Evolutionary conservation across 2,888 invertebrate species (phyloP).

Genomic region (Melinaea marsaeus): DNA sequence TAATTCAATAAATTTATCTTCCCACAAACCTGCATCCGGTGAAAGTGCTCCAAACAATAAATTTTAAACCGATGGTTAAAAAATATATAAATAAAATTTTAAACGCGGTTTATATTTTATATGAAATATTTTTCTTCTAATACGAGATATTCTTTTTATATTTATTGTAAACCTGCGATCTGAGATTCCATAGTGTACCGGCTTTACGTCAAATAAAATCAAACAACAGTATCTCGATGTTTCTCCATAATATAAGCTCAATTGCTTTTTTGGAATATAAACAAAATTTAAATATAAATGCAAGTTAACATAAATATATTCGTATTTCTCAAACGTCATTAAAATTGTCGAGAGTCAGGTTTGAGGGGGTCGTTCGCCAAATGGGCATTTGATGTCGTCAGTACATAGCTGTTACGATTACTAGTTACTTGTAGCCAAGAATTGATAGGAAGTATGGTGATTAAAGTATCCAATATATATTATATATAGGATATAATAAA

Average conservation of each 20-base stretch:
- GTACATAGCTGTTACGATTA: constrained; percentile 17
- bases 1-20: constrained; percentile 1
- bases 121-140: too few relatives aligned
- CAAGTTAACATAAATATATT: neutral
- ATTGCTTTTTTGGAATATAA: too few relatives aligned
- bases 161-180: too few relatives aligned
- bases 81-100: neutral
- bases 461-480: too few relatives aligned
- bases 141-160: too few relatives aligned
- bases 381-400: constrained; percentile 29
- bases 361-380: constrained; percentile 20
- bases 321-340: constrained; percentile 8
- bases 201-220: too few relatives aligned
- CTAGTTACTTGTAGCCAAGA: constrained; percentile 15
- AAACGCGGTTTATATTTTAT: too few relatives aligned
- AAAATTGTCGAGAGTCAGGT: constrained; percentile 18
- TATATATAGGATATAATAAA: too few relatives aligned
- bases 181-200: too few relatives aligned
- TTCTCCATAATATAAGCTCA: too few relatives aligned
- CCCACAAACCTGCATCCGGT: constrained; percentile 1
- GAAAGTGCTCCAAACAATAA: neutral
- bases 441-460: constrained; percentile 5
- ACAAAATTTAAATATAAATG: neutral
- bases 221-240: too few relatives aligned
- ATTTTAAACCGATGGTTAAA: neutral